A percentile compares a stretch with the other conserved stretches of the same genome.
These are phyloP conservation scores for Pseudochirops corinnae DNA, from an alignment of 2,797 vertebrate genomes.

Conservation along the genomic window DNA sequence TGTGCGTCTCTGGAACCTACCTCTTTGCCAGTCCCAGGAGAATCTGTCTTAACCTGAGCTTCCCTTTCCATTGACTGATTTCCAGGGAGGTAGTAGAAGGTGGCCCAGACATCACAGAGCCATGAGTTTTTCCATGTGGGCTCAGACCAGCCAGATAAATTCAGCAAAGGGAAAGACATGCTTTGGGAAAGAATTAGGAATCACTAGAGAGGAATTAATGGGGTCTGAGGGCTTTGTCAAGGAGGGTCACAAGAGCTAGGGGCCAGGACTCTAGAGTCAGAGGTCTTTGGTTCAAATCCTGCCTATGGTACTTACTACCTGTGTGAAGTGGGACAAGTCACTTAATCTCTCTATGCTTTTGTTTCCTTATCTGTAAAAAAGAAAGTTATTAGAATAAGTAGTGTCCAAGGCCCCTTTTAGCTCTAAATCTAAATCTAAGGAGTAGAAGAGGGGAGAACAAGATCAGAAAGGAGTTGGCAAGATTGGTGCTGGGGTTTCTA, in stretches of 20 bases:
- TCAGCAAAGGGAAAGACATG: background rate
- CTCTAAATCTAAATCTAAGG: background rate
- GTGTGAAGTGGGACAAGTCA: background rate
- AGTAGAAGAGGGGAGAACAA: background rate
- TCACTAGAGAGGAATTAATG: background rate
- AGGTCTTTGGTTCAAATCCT: background rate
- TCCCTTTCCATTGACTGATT: background rate
- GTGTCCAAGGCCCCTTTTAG: background rate
- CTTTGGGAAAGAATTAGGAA: constrained; percentile 49
- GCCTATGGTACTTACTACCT: background rate
- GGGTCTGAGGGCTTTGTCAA: background rate
- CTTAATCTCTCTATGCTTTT: background rate
- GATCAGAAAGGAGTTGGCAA: background rate
- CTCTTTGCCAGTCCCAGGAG: background rate
- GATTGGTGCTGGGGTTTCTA: background rate
- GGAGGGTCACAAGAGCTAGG: background rate
- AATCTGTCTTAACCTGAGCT: constrained; percentile 21
- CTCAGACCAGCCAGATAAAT: background rate
- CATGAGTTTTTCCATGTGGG: constrained; percentile 22
- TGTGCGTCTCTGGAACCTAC: constrained; percentile 28
- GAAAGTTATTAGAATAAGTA: background rate
- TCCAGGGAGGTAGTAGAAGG: constrained; percentile 12
- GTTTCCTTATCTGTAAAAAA: background rate
- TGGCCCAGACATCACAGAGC: background rate
- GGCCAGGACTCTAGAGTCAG: background rate